Evolutionary conservation across 2,113 vertebrate genomes (phyloP).

Genomic region (Nymphicus hollandicus): DNA sequence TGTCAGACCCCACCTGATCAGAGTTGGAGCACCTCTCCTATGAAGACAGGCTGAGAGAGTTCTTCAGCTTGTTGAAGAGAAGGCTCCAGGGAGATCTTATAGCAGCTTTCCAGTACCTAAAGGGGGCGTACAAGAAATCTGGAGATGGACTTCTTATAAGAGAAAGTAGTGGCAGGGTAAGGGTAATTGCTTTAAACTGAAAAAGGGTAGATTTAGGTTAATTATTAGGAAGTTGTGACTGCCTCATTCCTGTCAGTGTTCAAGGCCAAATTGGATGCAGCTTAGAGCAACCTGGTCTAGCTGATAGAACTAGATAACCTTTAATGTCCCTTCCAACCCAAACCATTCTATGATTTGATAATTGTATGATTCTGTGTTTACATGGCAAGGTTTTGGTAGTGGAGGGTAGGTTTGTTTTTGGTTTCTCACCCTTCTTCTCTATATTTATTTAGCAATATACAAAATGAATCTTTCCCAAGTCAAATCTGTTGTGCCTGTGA

Average conservation of each 20-base stretch:
- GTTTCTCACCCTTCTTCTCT: background rate
- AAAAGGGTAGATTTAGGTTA: background rate
- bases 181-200: background rate
- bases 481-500: background rate
- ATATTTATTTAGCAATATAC: background rate
- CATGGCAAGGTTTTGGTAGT: background rate
- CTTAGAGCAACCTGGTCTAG: background rate
- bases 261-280: background rate
- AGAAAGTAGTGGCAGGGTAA: background rate
- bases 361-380: background rate
- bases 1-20: background rate
- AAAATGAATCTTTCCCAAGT: background rate
- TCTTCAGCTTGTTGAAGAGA: background rate
- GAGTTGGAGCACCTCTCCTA: background rate
- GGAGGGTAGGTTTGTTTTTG: accelerated
- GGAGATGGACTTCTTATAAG: background rate
- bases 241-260: background rate
- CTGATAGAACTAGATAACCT: background rate
- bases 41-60: background rate
- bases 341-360: background rate
- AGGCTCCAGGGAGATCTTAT: background rate
- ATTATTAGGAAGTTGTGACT: background rate
- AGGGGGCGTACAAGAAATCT: background rate
- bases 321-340: background rate
- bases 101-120: background rate